Percentiles rank a stretch among this genome's conserved stretches.
These are phyloP conservation scores for Adelges cooleyi DNA, from an alignment of 1,140 invertebrate genomes.

Conservation along the genomic window DNA sequence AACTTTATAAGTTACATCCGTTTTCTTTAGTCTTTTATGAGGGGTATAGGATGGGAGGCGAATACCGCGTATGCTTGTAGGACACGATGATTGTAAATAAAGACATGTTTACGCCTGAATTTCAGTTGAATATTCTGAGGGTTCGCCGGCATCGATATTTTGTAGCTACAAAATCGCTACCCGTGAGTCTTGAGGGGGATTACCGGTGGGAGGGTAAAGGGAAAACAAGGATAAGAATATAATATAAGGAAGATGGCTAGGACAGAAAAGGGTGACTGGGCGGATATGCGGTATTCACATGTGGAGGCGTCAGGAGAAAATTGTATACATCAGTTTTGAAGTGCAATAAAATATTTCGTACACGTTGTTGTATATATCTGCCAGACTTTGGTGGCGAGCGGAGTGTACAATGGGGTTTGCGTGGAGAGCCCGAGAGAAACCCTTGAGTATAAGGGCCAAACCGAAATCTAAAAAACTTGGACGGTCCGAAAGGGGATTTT, in stretches of 20 bases:
- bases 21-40: too few relatives aligned
- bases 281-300: constrained; percentile 4
- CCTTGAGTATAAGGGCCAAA: constrained; percentile 4
- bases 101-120: constrained; percentile 15
- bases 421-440: neutral
- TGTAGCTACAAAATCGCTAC: neutral
- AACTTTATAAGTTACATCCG: too few relatives aligned
- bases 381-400: neutral
- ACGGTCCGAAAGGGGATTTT: constrained; percentile 26
- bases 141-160: constrained; percentile 24
- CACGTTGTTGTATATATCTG: constrained; percentile 3
- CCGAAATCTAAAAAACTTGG: constrained; percentile 20
- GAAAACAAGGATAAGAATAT: neutral
- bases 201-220: constrained; percentile 1
- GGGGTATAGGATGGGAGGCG: too few relatives aligned
- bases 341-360: constrained; percentile 25
- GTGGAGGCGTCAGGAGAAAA: constrained; percentile 23
- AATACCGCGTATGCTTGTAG: too few relatives aligned
- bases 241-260: neutral
- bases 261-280: neutral
- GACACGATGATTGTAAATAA: neutral
- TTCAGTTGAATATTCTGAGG: constrained; percentile 20
- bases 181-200: neutral
- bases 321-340: constrained; percentile 25
- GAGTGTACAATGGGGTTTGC: too few relatives aligned